Percentiles rank a stretch among this genome's conserved stretches.
These are phyloP conservation scores for Theropithecus gelada DNA, from an alignment of 2,113 vertebrate genomes.

Conservation along the genomic window DNA sequence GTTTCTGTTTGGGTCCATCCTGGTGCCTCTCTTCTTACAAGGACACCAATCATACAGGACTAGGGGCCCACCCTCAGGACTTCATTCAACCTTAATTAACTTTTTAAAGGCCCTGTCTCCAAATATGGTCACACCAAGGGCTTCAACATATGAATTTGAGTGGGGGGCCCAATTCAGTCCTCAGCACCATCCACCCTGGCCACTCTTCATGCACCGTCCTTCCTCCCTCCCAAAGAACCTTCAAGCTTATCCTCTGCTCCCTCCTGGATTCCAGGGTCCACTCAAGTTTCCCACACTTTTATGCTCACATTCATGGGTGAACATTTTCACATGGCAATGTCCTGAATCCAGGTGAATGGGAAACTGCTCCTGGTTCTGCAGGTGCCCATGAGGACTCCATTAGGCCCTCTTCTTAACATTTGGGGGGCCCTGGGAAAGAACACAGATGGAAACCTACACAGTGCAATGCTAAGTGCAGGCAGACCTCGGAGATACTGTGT, in stretches of 20 bases:
- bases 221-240: background rate
- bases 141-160: background rate
- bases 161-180: background rate
- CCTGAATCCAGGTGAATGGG: background rate
- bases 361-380: background rate
- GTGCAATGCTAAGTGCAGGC: background rate
- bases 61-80: no score
- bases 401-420: background rate
- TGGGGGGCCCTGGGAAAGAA: background rate
- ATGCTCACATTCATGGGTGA: background rate
- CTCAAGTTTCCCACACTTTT: background rate
- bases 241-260: background rate
- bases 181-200: background rate
- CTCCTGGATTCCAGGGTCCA: background rate
- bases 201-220: background rate
- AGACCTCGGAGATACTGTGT: background rate
- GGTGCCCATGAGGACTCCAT: background rate
- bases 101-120: background rate
- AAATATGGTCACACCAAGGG: background rate
- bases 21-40: background rate
- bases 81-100: background rate
- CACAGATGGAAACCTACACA: background rate
- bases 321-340: accelerated
- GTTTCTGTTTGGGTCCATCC: background rate
- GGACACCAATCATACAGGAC: background rate